Percentiles rank a stretch among this genome's conserved stretches.
Evolutionary conservation across 2,888 invertebrate genomes (phyloP).

Genomic region (Drosophila flavopinicola): DNA sequence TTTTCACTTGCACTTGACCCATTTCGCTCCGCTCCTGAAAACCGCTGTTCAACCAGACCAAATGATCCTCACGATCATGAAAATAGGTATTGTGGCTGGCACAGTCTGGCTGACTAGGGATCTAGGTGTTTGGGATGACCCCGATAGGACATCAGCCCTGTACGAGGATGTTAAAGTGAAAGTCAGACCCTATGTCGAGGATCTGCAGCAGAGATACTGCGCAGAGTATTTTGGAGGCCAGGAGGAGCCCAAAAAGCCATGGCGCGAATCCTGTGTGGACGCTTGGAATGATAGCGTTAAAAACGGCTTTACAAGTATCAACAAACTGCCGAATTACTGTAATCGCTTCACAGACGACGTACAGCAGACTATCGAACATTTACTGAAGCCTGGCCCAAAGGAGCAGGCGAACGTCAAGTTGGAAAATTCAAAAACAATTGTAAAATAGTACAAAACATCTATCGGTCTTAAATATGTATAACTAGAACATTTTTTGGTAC

Average conservation of each 20-base stretch:
- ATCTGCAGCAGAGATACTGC: conserved; percentile 28
- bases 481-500: too few relatives aligned
- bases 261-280: conserved; percentile 41
- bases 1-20: background rate
- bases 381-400: conserved; percentile 7
- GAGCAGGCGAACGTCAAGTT: conserved; percentile 30
- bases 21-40: background rate
- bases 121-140: conserved; percentile 46
- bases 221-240: background rate
- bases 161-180: conserved; percentile 36
- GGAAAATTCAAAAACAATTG: conserved; percentile 1
- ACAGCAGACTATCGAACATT: conserved; percentile 14
- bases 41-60: conserved; percentile 1
- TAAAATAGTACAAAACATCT: background rate
- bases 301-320: conserved; percentile 14
- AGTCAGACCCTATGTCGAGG: conserved; percentile 16
- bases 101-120: conserved; percentile 41
- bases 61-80: conserved; percentile 27
- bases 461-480: too few relatives aligned
- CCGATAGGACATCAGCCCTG: conserved; percentile 31
- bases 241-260: conserved; percentile 21
- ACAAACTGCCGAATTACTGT: conserved; percentile 41
- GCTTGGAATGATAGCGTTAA: conserved; percentile 42
- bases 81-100: conserved; percentile 47
- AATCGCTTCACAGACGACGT: conserved; percentile 40